These are phyloP conservation scores for Craniophora ligustri DNA, from an alignment of 2,888 invertebrate genomes.

Conservation along the genomic window DNA sequence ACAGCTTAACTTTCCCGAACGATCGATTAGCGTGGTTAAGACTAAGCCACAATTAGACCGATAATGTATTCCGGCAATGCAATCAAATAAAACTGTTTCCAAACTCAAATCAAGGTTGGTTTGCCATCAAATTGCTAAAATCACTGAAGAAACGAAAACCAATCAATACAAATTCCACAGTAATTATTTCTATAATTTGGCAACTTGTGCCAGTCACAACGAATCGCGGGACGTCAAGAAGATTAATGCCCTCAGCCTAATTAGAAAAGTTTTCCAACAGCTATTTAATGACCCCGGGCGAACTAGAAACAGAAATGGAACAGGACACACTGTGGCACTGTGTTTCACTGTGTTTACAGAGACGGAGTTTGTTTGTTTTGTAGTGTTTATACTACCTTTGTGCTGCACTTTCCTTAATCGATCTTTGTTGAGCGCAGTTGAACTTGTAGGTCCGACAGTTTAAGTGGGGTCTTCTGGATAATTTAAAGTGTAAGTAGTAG, in stretches of 20 bases:
- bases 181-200: constrained; percentile 76
- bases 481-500: constrained; percentile 16
- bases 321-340: constrained; percentile 49
- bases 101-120: constrained; percentile 8
- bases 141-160: constrained; percentile 2
- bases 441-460: constrained; percentile 21
- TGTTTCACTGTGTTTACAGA: constrained; percentile 35
- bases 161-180: constrained; percentile 53
- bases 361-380: constrained; percentile 25
- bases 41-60: too few relatives aligned
- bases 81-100: constrained; percentile 1
- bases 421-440: constrained; percentile 24
- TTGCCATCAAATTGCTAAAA: constrained; percentile 8
- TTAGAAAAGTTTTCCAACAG: constrained; percentile 82
- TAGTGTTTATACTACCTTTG: constrained; percentile 24
- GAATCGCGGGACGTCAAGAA: constrained; percentile 74
- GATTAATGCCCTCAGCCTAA: constrained; percentile 82
- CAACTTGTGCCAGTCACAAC: constrained; percentile 77
- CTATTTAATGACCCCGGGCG: constrained; percentile 73
- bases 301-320: constrained; percentile 58
- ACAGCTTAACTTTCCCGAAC: too few relatives aligned
- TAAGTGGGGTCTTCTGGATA: constrained; percentile 23
- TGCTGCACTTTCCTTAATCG: constrained; percentile 47
- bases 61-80: neutral
- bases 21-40: too few relatives aligned